phyloP scores from a whole-genome alignment of 1,140 invertebrate species.

The Heliconius nattereri region DNA sequence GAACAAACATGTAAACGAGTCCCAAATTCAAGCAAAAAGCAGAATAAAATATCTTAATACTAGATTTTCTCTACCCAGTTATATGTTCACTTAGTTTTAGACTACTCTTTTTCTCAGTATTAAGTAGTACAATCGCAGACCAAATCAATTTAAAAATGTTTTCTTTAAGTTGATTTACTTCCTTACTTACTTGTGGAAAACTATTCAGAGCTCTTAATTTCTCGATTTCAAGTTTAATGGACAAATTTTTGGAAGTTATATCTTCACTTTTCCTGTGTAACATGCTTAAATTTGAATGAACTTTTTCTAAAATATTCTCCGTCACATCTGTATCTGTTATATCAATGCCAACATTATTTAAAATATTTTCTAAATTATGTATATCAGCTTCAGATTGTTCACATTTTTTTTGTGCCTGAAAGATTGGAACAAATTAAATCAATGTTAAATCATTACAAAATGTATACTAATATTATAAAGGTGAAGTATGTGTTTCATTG shows the following conservation, averaged over 20 bases:
- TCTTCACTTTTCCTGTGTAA: slow-evolving; percentile 69
- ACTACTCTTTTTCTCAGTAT: no score
- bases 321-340: slow-evolving; percentile 50
- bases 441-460: background rate
- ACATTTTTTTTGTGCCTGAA: slow-evolving; percentile 62
- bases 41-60: no score
- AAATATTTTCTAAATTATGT: slow-evolving; percentile 66
- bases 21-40: no score
- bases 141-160: no score
- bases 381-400: slow-evolving; percentile 62
- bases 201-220: slow-evolving; percentile 56
- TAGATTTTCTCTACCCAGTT: no score
- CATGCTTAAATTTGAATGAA: slow-evolving; percentile 57
- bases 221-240: slow-evolving; percentile 67
- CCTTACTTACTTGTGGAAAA: slow-evolving; percentile 52
- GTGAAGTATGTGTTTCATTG: background rate
- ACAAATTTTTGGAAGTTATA: slow-evolving; percentile 64
- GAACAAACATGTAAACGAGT: no score
- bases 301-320: slow-evolving; percentile 61
- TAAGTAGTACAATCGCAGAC: background rate
- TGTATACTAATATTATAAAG: background rate
- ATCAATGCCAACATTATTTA: slow-evolving; percentile 62
- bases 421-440: slow-evolving; percentile 23
- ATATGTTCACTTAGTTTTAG: no score
- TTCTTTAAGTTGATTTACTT: no score